A percentile compares a stretch with the other conserved stretches of the same genome.
These are phyloP conservation scores for Orchesellides sinensis DNA, from an alignment of 2,888 invertebrate genomes.

Conservation along the genomic window DNA sequence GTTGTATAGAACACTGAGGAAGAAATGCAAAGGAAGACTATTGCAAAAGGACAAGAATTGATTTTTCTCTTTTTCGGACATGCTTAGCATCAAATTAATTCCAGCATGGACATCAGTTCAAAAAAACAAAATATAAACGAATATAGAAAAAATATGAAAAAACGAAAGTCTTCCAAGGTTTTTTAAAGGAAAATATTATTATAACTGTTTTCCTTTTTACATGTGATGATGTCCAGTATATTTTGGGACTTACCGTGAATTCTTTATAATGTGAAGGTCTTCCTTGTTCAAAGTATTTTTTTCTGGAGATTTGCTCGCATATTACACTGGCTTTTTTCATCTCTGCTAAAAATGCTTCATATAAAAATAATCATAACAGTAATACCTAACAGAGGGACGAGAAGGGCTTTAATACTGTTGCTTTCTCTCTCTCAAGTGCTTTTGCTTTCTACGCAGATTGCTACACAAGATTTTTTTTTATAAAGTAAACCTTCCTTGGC, in stretches of 20 bases:
- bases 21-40: conserved; percentile 73
- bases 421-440: neutral
- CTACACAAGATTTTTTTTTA: neutral
- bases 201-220: conserved; percentile 14
- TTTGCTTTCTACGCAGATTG: neutral
- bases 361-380: conserved; percentile 57
- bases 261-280: conserved; percentile 7
- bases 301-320: neutral
- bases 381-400: conserved; percentile 29
- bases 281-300: neutral
- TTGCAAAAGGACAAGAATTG: conserved; percentile 71
- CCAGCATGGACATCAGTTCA: conserved; percentile 69
- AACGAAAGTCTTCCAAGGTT: conserved; percentile 24
- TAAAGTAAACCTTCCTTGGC: neutral
- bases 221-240: conserved; percentile 36
- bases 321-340: too few relatives aligned
- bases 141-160: conserved; percentile 2
- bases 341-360: conserved; percentile 9
- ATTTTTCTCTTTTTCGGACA: conserved; percentile 71
- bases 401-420: conserved; percentile 6
- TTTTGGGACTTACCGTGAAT: conserved; percentile 3
- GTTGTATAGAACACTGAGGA: conserved; percentile 52
- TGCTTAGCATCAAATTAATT: conserved; percentile 75
- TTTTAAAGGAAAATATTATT: conserved; percentile 41
- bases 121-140: conserved; percentile 35